A percentile compares a stretch with the other conserved stretches of the same genome.
These are phyloP conservation scores for Vimba vimba DNA, from an alignment of 2,113 vertebrate species.

Conservation along the genomic window DNA sequence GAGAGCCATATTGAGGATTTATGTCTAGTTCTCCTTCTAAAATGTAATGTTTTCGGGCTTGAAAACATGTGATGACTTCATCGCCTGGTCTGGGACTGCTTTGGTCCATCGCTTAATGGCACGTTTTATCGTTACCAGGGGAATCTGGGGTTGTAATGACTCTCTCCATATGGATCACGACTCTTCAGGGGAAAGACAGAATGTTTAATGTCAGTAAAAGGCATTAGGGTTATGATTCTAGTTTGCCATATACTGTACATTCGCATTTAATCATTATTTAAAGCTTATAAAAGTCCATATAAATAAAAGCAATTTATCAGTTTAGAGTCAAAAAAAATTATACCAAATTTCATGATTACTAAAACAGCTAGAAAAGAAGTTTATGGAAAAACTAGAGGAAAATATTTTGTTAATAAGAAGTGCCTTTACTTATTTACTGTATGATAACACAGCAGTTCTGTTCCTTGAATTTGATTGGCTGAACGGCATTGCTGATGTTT, in stretches of 20 bases:
- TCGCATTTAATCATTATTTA: not conserved
- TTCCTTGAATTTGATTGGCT: not conserved
- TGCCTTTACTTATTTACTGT: not conserved
- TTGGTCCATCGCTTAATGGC: not conserved
- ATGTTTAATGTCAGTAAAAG: not conserved
- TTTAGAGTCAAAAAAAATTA: not conserved
- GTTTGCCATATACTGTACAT: not conserved
- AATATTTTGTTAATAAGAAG: not conserved
- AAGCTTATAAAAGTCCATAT: not conserved
- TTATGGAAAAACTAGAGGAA: not conserved
- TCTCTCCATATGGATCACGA: not conserved
- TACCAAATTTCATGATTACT: not conserved
- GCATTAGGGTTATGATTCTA: not conserved
- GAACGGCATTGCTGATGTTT: not conserved
- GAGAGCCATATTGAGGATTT: not conserved
- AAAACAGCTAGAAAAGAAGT: not conserved
- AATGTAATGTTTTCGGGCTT: conserved; percentile 4
- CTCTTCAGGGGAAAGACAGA: not conserved
- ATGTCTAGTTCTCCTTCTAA: not conserved
- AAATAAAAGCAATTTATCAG: too few species aligned
- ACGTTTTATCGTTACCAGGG: conserved; percentile 18
- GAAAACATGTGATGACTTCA: conserved; percentile 25
- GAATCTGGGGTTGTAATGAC: not conserved
- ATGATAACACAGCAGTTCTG: not conserved
- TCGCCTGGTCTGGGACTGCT: not conserved